These are phyloP conservation scores for Pangasius macronema DNA, from an alignment of 2,797 vertebrate species.

Conservation along the genomic window DNA sequence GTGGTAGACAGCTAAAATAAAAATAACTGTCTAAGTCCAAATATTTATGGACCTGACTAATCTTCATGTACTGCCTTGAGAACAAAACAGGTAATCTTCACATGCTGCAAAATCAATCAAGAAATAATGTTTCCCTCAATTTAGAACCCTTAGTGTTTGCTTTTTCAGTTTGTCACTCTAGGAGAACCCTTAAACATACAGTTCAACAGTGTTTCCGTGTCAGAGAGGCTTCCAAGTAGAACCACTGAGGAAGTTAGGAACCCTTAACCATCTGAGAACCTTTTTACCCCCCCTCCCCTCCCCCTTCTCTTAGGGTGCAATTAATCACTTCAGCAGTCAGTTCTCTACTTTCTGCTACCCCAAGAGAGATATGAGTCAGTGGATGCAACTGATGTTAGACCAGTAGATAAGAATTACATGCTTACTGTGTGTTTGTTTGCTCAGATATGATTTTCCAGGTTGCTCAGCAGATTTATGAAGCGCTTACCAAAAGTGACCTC, in stretches of 20 bases:
- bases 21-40: background rate
- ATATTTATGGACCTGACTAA: background rate
- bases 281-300: too few relatives aligned
- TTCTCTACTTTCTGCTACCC: background rate
- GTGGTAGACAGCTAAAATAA: background rate
- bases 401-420: background rate
- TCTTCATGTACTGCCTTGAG: background rate
- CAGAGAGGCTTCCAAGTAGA: background rate
- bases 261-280: background rate
- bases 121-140: background rate
- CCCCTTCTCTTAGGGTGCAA: background rate
- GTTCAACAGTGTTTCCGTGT: background rate
- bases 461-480: conserved; percentile 36
- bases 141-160: background rate
- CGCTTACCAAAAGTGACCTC: conserved; percentile 43
- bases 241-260: background rate
- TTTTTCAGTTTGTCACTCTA: background rate
- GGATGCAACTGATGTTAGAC: conserved; percentile 13
- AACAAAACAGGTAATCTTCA: background rate
- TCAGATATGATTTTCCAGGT: conserved; percentile 17
- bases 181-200: too few relatives aligned
- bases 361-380: conserved; percentile 35
- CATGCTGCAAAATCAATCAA: background rate
- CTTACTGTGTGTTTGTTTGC: background rate
- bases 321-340: background rate